These are phyloP conservation scores for Capitulum mitella DNA, from an alignment of 2,888 invertebrate genomes.

Conservation along the genomic window DNA sequence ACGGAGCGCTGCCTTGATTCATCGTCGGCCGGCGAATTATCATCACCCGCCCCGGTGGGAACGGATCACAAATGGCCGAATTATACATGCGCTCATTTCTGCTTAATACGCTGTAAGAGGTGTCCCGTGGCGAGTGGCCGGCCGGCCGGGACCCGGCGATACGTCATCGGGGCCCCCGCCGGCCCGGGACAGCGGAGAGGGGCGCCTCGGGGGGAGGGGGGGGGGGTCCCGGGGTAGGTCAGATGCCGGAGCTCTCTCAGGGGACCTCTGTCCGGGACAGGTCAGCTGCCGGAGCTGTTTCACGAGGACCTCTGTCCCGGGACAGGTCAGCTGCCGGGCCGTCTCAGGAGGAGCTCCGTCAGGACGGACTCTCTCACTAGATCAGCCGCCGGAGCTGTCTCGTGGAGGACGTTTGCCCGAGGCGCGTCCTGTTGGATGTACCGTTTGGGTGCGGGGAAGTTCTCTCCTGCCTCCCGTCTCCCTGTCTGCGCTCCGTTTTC, in stretches of 20 bases:
- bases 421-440: no score
- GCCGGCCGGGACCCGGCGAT: not conserved
- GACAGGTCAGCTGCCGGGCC: no score
- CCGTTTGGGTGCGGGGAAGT: no score
- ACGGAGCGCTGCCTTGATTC: not conserved
- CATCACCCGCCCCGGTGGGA: not conserved
- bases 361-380: not conserved
- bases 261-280: no score
- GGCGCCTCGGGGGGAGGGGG: not conserved
- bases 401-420: no score
- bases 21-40: not conserved
- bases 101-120: conserved; percentile 21
- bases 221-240: not conserved
- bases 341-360: no score
- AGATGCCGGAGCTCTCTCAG: no score
- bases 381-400: no score
- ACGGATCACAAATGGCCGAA: not conserved
- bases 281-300: no score
- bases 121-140: not conserved
- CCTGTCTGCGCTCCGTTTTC: no score
- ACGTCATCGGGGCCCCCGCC: not conserved
- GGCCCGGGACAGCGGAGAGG: not conserved
- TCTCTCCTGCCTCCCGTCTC: no score
- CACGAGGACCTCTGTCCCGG: no score
- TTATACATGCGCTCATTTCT: conserved; percentile 9